These are phyloP conservation scores for Tolmerus cingulatus DNA, from an alignment of 2,888 invertebrate species.

Conservation along the genomic window DNA sequence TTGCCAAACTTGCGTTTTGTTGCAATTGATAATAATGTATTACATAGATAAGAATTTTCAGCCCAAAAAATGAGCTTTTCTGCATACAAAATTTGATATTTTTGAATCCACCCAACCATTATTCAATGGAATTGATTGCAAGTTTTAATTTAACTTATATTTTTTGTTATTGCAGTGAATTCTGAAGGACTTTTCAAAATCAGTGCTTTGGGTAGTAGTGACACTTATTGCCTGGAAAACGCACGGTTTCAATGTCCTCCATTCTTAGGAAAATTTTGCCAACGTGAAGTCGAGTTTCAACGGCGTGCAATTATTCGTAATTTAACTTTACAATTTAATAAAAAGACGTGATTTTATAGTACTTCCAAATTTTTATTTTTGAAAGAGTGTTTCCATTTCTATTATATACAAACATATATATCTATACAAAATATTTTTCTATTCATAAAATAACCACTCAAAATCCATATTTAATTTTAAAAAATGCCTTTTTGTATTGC, in stretches of 20 bases:
- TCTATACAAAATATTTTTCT: conserved; percentile 2
- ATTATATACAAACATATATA: background rate
- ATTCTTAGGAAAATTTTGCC: conserved; percentile 67
- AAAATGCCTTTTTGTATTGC: background rate
- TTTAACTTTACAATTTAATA: conserved; percentile 54
- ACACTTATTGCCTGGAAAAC: conserved; percentile 68
- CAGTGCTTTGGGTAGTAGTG: conserved; percentile 58
- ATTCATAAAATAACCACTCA: background rate
- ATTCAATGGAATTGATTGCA: background rate
- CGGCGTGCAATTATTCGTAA: conserved; percentile 61
- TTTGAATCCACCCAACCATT: no score
- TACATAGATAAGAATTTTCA: no score
- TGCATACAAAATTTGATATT: no score
- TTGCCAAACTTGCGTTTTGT: background rate
- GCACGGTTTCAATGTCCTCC: conserved; percentile 71
- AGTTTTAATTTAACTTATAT: background rate
- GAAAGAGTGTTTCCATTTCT: background rate
- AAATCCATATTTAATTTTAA: background rate
- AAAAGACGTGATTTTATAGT: background rate
- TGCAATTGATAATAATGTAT: background rate
- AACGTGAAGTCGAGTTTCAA: conserved; percentile 66
- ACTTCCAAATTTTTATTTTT: conserved; percentile 1
- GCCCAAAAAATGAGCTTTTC: no score
- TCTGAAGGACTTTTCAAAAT: conserved; percentile 72
- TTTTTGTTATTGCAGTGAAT: conserved; percentile 64